These are phyloP conservation scores for Pelosia muscerda DNA, from an alignment of 2,888 invertebrate species.

Conservation along the genomic window DNA sequence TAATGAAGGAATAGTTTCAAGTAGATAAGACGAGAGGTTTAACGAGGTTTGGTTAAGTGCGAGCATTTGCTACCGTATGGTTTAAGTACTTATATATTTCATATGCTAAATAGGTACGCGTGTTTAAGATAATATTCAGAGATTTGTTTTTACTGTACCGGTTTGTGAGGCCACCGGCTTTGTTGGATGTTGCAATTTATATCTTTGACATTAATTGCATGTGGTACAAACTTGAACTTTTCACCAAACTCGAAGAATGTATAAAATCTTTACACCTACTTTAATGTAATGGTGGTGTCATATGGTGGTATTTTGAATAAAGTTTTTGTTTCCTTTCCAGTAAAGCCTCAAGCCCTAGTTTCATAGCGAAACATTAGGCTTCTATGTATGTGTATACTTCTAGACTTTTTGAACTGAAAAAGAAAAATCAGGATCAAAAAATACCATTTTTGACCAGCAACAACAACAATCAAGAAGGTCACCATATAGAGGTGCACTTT, in stretches of 20 bases:
- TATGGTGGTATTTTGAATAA: neutral
- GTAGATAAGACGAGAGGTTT: conserved; percentile 70
- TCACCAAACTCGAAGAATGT: neutral
- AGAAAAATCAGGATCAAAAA: no score
- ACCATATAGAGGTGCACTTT: no score
- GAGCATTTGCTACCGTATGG: conserved; percentile 70
- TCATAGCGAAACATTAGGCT: no score
- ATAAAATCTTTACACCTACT: neutral
- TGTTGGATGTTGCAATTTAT: conserved; percentile 23
- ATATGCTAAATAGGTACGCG: conserved; percentile 71
- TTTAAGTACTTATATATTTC: conserved; percentile 73
- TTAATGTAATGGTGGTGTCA: neutral
- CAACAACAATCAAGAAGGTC: no score
- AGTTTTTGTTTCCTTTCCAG: no score
- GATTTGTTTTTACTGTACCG: conserved; percentile 38
- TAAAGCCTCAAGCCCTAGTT: no score
- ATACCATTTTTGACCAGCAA: no score
- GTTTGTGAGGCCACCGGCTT: conserved; percentile 27
- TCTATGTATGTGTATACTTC: no score
- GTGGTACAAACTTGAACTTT: neutral
- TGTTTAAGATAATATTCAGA: conserved; percentile 47
- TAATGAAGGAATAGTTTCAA: conserved; percentile 73
- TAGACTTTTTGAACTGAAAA: no score
- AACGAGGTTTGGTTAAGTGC: conserved; percentile 69
- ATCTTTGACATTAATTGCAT: conserved; percentile 24